Percentiles rank a stretch among this genome's conserved stretches.
phyloP scores from a whole-genome alignment of 2,113 vertebrate species.

The Excalfactoria chinensis region DNA sequence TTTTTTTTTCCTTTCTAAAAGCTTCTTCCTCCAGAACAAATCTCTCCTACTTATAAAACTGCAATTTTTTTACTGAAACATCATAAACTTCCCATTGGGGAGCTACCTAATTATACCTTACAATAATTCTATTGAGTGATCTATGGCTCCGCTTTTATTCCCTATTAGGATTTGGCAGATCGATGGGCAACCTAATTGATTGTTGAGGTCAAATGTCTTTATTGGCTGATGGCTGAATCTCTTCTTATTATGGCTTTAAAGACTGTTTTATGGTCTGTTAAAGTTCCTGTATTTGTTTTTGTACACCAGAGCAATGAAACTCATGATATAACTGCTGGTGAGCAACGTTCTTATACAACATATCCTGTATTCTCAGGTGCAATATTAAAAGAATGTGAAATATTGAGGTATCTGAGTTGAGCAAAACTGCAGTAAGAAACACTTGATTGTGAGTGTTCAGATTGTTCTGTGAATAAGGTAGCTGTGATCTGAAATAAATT shows the following conservation, averaged over 20 bases:
- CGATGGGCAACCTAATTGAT: conserved; percentile 62
- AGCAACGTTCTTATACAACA: accelerated
- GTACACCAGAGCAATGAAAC: not conserved
- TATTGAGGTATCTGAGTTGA: not conserved
- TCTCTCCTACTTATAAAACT: not conserved
- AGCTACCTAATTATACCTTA: conserved; percentile 34
- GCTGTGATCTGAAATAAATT: not conserved
- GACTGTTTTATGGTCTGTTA: not conserved
- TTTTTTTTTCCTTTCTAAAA: not conserved
- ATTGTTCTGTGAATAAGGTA: not conserved
- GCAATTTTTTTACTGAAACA: conserved; percentile 17
- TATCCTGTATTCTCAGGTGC: not conserved
- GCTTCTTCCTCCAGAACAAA: not conserved
- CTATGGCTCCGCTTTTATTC: conserved; percentile 57
- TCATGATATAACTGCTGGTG: not conserved
- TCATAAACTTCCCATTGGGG: conserved; percentile 49
- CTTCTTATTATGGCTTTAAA: conserved; percentile 34
- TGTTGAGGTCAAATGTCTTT: conserved; percentile 66
- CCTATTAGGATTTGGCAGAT: conserved; percentile 67
- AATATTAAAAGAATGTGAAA: not conserved
- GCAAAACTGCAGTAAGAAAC: not conserved
- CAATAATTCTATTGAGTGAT: conserved; percentile 62
- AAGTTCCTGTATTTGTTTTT: not conserved
- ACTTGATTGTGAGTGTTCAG: not conserved
- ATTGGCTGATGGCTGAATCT: conserved; percentile 49